phyloP scores from a whole-genome alignment of 2,797 vertebrate species.

The Rousettus madagascariensis region DNA sequence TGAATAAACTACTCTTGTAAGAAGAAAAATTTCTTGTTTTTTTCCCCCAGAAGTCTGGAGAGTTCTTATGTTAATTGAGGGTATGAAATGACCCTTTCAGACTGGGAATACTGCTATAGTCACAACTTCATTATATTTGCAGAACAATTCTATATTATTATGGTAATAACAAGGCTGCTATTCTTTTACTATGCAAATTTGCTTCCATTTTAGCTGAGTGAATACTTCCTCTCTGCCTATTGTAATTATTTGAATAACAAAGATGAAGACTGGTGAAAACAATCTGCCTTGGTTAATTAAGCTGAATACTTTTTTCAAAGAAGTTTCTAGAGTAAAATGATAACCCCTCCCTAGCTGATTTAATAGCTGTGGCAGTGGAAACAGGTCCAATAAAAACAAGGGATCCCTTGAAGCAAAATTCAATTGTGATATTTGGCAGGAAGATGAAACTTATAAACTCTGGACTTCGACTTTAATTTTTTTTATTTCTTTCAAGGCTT shows the following conservation, averaged over 20 bases:
- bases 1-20: neutral
- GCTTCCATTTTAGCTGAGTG: neutral
- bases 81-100: neutral
- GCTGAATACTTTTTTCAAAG: neutral
- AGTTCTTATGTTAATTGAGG: neutral
- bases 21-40: neutral
- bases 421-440: neutral
- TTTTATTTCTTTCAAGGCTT: neutral
- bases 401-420: neutral
- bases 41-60: neutral
- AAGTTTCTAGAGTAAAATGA: neutral
- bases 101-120: neutral
- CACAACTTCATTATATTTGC: neutral
- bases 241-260: slow-evolving; percentile 40
- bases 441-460: neutral
- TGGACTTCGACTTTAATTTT: neutral
- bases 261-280: neutral
- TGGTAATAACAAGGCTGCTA: slow-evolving; percentile 15
- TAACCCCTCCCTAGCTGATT: neutral
- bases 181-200: slow-evolving; percentile 35
- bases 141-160: slow-evolving; percentile 40
- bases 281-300: neutral
- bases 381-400: neutral
- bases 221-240: slow-evolving; percentile 17
- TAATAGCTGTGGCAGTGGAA: neutral